These are phyloP conservation scores for Pocillopora verrucosa DNA, from an alignment of 64 coral and sea anemone species.

Conservation along the genomic window DNA sequence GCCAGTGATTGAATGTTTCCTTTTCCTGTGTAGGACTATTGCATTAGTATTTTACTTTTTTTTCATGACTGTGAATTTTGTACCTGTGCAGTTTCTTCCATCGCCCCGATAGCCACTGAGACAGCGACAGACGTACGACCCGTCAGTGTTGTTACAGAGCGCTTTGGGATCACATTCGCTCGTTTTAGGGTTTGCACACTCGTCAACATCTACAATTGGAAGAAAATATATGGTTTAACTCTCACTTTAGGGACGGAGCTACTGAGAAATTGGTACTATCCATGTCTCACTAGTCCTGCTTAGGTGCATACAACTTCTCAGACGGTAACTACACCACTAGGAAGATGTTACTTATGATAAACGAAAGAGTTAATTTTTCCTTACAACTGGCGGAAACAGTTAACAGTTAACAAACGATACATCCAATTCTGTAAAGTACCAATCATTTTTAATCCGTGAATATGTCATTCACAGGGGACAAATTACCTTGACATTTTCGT, in stretches of 20 bases:
- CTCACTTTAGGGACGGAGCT: background rate
- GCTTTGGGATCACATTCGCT: conserved; percentile 36
- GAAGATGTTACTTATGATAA: too few species aligned
- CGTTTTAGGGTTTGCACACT: conserved; percentile 34
- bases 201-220: conserved; percentile 58
- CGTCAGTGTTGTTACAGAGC: conserved; percentile 44
- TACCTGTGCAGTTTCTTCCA: conserved; percentile 68
- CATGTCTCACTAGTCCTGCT: background rate
- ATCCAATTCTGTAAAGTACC: background rate
- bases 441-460: background rate
- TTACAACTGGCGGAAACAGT: too few species aligned
- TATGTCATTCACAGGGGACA: background rate
- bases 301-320: too few species aligned
- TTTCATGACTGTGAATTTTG: background rate
- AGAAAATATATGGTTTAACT: background rate
- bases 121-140: conserved; percentile 60
- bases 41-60: background rate
- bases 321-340: too few species aligned
- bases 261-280: too few species aligned
- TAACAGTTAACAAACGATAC: too few species aligned
- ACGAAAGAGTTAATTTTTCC: too few species aligned
- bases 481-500: conserved; percentile 20
- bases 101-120: conserved; percentile 39
- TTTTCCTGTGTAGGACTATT: background rate
- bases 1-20: background rate